Evolutionary conservation across 2,888 invertebrate species (phyloP).

Genomic region (Luperina nickerlii): DNA sequence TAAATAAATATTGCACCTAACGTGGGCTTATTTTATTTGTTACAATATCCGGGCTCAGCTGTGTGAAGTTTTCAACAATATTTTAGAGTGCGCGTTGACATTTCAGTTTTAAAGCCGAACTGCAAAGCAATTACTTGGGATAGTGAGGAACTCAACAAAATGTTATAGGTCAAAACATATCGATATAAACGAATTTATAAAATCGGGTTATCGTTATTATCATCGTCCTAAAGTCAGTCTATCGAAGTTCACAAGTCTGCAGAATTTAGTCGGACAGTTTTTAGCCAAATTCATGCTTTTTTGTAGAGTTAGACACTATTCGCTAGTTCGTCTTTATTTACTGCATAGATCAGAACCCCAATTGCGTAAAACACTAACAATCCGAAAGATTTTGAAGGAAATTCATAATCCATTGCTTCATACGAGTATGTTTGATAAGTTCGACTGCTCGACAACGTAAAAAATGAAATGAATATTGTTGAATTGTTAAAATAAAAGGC

Average conservation of each 20-base stretch:
- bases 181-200: background rate
- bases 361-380: background rate
- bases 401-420: background rate
- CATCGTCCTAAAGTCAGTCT: background rate
- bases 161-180: background rate
- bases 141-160: background rate
- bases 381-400: background rate
- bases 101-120: slow-evolving; percentile 20
- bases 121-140: slow-evolving; percentile 29
- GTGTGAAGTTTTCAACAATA: slow-evolving; percentile 26
- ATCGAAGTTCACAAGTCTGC: background rate
- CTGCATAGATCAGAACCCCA: no score
- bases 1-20: slow-evolving; percentile 16
- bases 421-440: no score
- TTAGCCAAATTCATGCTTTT: background rate
- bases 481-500: no score
- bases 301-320: background rate
- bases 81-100: slow-evolving; percentile 45
- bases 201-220: no score
- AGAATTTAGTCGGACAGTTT: background rate
- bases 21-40: slow-evolving; percentile 15
- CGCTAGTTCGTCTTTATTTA: background rate
- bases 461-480: background rate
- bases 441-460: background rate
- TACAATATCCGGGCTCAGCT: background rate